Conservation (phyloP, 1,140 invertebrate species). For the Berghia stephanieae region DNA sequence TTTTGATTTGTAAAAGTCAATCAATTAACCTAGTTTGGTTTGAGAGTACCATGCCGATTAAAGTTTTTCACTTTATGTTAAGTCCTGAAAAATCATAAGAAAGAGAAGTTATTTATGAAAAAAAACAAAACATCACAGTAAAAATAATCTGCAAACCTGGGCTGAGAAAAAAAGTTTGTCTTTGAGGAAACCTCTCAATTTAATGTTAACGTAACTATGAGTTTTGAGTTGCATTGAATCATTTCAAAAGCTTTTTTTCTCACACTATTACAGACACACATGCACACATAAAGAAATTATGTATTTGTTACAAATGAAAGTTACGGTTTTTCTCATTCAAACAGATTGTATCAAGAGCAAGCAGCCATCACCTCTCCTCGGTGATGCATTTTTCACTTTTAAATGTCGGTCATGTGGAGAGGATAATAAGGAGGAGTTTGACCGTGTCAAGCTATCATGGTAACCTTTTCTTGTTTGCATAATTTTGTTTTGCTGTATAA, state of each 20-base stretch:
- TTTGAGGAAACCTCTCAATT: not conserved
- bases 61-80: no score
- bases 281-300: no score
- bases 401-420: constrained; percentile 75
- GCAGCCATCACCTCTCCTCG: constrained; percentile 73
- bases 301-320: not conserved
- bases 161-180: no score
- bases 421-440: constrained; percentile 70
- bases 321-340: constrained; percentile 33
- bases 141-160: no score
- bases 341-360: constrained; percentile 65
- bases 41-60: no score
- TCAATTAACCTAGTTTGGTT: no score
- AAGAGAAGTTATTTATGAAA: no score
- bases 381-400: constrained; percentile 81
- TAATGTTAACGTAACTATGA: not conserved
- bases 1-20: no score
- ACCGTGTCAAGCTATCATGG: constrained; percentile 76
- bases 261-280: not conserved
- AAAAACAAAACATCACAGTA: no score
- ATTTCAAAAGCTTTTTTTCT: not conserved
- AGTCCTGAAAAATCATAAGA: no score
- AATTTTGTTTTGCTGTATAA: not conserved
- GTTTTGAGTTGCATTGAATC: not conserved
- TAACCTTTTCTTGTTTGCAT: constrained; percentile 52